Conservation (phyloP, 2,797 vertebrate species). For the Rhabdomys pumilio region DNA sequence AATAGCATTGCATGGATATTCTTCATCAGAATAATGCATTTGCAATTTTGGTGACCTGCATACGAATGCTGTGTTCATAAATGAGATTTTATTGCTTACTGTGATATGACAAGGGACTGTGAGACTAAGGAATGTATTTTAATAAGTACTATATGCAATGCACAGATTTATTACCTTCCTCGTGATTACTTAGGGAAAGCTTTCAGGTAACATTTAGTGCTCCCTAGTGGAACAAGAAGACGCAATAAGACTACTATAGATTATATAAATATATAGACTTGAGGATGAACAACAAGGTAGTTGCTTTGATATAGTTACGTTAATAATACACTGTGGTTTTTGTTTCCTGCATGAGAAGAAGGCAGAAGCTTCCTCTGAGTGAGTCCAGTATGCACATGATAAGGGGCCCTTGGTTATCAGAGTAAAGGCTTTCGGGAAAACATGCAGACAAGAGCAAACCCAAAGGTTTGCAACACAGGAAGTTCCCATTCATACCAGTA, state of each 20-base stretch:
- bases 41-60: not conserved
- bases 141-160: not conserved
- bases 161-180: not conserved
- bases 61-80: not conserved
- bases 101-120: not conserved
- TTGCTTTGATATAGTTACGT: constrained; percentile 8
- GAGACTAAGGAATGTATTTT: not conserved
- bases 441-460: not conserved
- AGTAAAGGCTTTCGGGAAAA: not conserved
- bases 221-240: not conserved
- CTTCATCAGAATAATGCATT: not conserved
- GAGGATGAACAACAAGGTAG: not conserved
- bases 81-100: not conserved
- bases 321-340: not conserved
- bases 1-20: not conserved
- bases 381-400: not conserved
- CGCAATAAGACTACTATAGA: constrained; percentile 33
- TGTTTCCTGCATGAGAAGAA: not conserved
- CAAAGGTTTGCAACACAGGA: not conserved
- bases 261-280: not conserved
- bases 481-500: not conserved
- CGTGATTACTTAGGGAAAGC: constrained; percentile 22
- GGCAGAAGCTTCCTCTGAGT: not conserved
- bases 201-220: not conserved
- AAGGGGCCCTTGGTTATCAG: accelerated